Percentiles rank a stretch among this genome's conserved stretches.
Conservation (phyloP, 2,113 vertebrate species). For the Varanus komodoensis region DNA sequence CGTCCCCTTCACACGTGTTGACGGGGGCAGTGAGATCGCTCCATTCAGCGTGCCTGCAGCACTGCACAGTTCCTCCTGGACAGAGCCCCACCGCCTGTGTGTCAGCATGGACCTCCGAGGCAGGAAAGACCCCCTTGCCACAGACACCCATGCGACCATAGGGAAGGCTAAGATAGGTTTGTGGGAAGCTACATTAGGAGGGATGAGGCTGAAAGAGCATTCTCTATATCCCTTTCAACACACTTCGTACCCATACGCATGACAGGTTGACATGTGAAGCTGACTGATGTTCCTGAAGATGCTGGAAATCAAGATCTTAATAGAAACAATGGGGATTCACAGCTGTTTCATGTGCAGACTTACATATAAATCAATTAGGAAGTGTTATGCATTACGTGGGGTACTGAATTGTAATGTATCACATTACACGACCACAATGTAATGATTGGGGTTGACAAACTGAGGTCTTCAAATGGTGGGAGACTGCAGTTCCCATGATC, state of each 20-base stretch:
- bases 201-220: neutral
- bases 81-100: neutral
- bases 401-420: neutral
- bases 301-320: neutral
- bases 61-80: neutral
- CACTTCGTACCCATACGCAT: neutral
- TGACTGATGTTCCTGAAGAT: conserved; percentile 1
- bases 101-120: neutral
- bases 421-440: neutral
- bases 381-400: neutral
- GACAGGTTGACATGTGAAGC: neutral
- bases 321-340: neutral
- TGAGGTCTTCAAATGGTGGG: too few relatives aligned
- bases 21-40: neutral
- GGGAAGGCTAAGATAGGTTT: neutral
- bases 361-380: neutral
- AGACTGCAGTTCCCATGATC: too few relatives aligned
- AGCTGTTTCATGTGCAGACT: neutral
- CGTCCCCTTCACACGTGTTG: neutral
- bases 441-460: too few relatives aligned
- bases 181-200: neutral
- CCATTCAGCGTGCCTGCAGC: neutral
- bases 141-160: neutral
- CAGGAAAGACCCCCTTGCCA: neutral
- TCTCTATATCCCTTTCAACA: neutral